Base-by-base conservation (phyloP, 92 coral and sea anemone genomes). In the Phymanthus crucifer region DNA sequence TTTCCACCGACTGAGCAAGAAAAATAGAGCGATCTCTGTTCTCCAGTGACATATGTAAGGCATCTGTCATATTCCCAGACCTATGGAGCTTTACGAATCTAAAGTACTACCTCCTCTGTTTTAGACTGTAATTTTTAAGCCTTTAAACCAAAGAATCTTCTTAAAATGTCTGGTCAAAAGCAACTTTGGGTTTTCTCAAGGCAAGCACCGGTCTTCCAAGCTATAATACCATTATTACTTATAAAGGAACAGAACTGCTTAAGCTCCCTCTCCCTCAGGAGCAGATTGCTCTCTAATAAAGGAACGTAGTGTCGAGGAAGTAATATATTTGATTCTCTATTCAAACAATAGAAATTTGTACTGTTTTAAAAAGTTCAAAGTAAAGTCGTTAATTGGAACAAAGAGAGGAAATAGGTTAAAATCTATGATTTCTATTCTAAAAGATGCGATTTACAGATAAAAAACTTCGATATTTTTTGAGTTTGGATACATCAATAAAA, bases 31-130 rank as follows among this genome's bases (percentile, higher is more conserved):
- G 83, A 82, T 70, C 75, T 52, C 81, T 75, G 24, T 78, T 79
- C 80, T 90, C 90, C 81, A 84, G 80, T 90, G 77, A 80, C 97
- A 90, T 90, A 92, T 92, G 97, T 46, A 61, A 10, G 52, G 70
- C 97, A 92, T 88, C 92, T 92, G 97, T 87, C 79, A 33, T 21
- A 78, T 92, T 92, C 97, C 92, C 97, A 92, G 87, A 87, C 81
- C 19, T 50, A 47, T 52, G n/a, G 9, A 61, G 81, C 73, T 36
- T 77, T 61, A 17, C 81, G 38, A 64, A 36, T 52, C 18, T 64
- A 8, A 38, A 77, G 29, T 23, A 45, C 34, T 54, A 26, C 27
- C 38, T 77, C 81, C 40, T 47, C 11, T 54, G 81, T 43, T 26
- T 19, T 38, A 64, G 24, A 77, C 24, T 40, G 85, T 79, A 81